Conservation (phyloP, 2,888 invertebrate species). For the Mythimna lalbum region DNA sequence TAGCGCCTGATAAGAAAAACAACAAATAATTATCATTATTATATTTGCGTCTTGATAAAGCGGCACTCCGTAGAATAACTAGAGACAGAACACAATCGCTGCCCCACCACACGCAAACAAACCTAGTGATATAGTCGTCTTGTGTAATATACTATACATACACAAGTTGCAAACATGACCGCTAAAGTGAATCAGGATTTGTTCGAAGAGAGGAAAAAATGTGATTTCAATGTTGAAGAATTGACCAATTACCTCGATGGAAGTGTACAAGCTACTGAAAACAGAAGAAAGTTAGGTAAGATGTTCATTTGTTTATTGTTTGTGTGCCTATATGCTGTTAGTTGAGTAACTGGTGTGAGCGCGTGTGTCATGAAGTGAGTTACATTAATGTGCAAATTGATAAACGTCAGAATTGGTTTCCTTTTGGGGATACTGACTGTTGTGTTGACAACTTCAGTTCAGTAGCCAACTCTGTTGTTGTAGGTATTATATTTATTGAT, state of each 20-base stretch:
- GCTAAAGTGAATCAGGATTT: slow-evolving; percentile 92
- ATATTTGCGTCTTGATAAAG: slow-evolving; percentile 33
- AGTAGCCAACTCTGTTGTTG: neutral
- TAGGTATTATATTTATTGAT: neutral
- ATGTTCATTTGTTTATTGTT: slow-evolving; percentile 3
- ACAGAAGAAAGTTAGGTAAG: slow-evolving; percentile 88
- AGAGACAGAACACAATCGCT: neutral
- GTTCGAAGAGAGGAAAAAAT: slow-evolving; percentile 92
- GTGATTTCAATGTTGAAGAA: slow-evolving; percentile 93
- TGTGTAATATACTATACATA: neutral
- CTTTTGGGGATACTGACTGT: neutral
- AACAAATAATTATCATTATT: slow-evolving; percentile 26
- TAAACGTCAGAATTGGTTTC: slow-evolving; percentile 6
- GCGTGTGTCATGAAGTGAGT: neutral
- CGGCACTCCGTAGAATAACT: neutral
- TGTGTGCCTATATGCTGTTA: neutral
- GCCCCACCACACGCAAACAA: slow-evolving; percentile 34
- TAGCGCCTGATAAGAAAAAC: slow-evolving; percentile 25
- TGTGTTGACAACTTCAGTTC: slow-evolving; percentile 25
- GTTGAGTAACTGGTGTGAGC: neutral
- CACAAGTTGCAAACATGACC: slow-evolving; percentile 44
- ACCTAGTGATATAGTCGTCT: too few species aligned
- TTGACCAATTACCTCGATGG: slow-evolving; percentile 95
- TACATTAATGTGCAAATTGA: neutral
- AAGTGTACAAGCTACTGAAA: slow-evolving; percentile 91